Conservation (phyloP, 1,140 invertebrate genomes). For the Cydia fagiglandana region DNA sequence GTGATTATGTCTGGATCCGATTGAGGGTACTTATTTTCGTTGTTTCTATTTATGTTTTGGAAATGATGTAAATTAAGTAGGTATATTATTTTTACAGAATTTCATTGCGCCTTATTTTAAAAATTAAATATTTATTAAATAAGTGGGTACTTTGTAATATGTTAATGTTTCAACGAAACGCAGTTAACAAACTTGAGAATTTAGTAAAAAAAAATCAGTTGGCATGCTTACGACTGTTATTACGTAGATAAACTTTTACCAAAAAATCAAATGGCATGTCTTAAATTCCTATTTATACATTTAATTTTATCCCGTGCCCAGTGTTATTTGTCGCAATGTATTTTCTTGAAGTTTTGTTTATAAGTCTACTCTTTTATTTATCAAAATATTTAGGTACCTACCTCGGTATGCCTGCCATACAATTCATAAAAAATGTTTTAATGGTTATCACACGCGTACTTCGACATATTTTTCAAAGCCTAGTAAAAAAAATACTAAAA, state of each 20-base stretch:
- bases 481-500: neutral
- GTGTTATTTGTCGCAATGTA: neutral
- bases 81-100: neutral
- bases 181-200: too few species aligned
- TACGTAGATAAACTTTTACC: neutral
- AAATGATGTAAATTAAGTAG: conserved; percentile 64
- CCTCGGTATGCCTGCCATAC: too few species aligned
- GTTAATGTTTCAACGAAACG: too few species aligned
- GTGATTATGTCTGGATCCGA: conserved; percentile 69
- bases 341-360: too few species aligned
- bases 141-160: too few species aligned
- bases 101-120: too few species aligned
- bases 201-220: neutral
- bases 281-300: neutral
- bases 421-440: too few species aligned
- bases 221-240: neutral
- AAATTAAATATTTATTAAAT: too few species aligned
- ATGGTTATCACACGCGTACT: too few species aligned
- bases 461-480: too few species aligned
- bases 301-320: neutral
- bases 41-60: conserved; percentile 71
- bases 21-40: conserved; percentile 66
- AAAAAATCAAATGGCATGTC: neutral
- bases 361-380: too few species aligned
- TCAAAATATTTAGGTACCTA: too few species aligned